These are phyloP conservation scores for Novumbra hubbsi DNA, from an alignment of 2,797 vertebrate species.

Conservation along the genomic window DNA sequence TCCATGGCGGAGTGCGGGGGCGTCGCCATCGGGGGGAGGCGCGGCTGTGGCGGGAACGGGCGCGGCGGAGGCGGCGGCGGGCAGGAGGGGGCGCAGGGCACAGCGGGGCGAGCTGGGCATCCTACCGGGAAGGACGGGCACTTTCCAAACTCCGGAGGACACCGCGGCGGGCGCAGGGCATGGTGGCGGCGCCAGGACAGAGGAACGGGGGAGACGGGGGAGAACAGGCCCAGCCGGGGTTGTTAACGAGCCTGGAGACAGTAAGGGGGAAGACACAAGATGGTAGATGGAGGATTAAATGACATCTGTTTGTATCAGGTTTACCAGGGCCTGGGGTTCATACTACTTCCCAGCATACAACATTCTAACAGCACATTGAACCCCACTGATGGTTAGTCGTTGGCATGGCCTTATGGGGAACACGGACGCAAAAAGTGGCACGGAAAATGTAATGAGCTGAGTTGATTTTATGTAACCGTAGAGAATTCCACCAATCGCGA, in stretches of 20 bases:
- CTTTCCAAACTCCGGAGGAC: conserved; percentile 63
- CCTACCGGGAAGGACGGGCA: conserved; percentile 63
- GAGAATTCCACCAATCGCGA: neutral
- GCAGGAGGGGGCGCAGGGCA: conserved; percentile 63
- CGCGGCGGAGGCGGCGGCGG: conserved; percentile 49
- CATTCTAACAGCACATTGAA: neutral
- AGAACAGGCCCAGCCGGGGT: conserved; percentile 31
- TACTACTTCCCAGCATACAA: neutral
- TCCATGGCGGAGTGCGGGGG: conserved; percentile 25
- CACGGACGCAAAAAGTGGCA: neutral
- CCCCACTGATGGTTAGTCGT: neutral
- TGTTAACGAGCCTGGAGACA: conserved; percentile 31
- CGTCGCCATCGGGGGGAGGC: conserved; percentile 29
- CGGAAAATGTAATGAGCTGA: neutral
- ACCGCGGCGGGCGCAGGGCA: conserved; percentile 35
- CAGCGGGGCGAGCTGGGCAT: conserved; percentile 56
- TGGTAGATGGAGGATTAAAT: neutral
- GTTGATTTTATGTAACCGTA: neutral
- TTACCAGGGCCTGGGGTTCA: neutral
- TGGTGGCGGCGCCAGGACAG: conserved; percentile 38
- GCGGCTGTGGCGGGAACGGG: conserved; percentile 29
- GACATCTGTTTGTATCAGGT: neutral
- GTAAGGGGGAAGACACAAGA: neutral
- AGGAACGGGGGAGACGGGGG: conserved; percentile 12
- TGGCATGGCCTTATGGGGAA: neutral